Evolutionary conservation across 2,797 vertebrate species (phyloP).

Genomic region (Cossypha caffra): DNA sequence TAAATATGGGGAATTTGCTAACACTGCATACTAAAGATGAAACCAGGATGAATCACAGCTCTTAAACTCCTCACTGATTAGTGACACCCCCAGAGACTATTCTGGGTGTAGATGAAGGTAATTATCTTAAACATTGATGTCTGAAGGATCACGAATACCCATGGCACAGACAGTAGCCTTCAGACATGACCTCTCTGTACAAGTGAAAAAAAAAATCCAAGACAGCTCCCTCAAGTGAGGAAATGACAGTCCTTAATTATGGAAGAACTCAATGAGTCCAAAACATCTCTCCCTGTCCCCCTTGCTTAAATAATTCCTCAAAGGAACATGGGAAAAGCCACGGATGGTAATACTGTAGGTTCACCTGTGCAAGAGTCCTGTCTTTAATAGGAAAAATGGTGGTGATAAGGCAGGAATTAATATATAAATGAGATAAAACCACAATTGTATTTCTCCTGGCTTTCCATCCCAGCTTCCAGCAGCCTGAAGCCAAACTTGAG

Average conservation of each 20-base stretch:
- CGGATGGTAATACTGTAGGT: not conserved
- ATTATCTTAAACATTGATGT: not conserved
- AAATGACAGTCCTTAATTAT: not conserved
- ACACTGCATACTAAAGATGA: not conserved
- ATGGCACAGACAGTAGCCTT: not conserved
- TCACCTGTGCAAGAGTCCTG: accelerated
- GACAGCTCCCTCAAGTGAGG: not conserved
- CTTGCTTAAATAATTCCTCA: not conserved
- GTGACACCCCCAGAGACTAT: not conserved
- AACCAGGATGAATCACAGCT: not conserved
- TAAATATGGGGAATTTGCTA: not conserved
- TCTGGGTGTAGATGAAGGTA: not conserved
- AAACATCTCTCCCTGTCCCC: not conserved
- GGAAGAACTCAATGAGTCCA: not conserved
- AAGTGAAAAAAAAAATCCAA: not conserved
- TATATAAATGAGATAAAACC: not conserved
- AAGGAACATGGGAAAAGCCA: not conserved
- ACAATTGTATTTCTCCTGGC: not conserved
- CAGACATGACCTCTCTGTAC: not conserved
- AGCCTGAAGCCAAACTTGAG: not conserved
- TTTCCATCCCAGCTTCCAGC: not conserved
- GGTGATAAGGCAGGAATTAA: not conserved
- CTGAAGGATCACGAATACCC: not conserved
- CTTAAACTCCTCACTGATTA: not conserved
- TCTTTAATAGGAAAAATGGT: not conserved